Conservation (phyloP, 2,888 invertebrate genomes). For the Drymonia ruficornis region DNA sequence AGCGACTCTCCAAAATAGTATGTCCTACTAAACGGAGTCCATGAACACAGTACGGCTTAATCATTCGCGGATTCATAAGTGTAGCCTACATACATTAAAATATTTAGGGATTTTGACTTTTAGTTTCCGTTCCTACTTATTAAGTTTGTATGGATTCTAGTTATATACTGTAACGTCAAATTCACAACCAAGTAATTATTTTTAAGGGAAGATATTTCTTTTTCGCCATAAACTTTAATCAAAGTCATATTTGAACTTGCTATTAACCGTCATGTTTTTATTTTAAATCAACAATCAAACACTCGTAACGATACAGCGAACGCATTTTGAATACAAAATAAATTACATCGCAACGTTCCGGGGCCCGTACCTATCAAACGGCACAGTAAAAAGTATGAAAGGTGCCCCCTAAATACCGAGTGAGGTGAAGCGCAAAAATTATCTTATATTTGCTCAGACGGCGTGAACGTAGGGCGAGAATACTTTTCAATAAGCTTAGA, state of each 20-base stretch:
- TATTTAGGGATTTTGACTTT: no score
- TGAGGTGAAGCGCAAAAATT: constrained; percentile 83
- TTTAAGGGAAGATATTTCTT: no score
- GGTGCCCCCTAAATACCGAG: constrained; percentile 84
- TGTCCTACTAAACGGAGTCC: no score
- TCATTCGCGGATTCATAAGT: no score
- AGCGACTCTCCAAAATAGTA: no score
- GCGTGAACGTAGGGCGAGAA: constrained; percentile 83
- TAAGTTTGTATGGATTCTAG: no score
- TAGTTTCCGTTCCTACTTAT: no score
- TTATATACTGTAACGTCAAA: no score
- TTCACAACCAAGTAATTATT: no score
- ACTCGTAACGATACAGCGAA: constrained; percentile 34
- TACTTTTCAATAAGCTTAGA: constrained; percentile 85
- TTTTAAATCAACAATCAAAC: constrained; percentile 6
- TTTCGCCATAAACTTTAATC: no score
- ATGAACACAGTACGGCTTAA: no score
- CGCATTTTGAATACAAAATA: constrained; percentile 77
- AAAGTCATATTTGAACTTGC: background rate
- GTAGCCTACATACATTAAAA: no score
- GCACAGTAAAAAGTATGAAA: constrained; percentile 80
- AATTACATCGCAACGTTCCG: constrained; percentile 73
- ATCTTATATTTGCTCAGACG: constrained; percentile 84
- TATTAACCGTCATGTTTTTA: background rate
- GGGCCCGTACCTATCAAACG: constrained; percentile 67